Base-by-base conservation (phyloP, 2,797 vertebrate species). In the Esox masquinongy region DNA sequence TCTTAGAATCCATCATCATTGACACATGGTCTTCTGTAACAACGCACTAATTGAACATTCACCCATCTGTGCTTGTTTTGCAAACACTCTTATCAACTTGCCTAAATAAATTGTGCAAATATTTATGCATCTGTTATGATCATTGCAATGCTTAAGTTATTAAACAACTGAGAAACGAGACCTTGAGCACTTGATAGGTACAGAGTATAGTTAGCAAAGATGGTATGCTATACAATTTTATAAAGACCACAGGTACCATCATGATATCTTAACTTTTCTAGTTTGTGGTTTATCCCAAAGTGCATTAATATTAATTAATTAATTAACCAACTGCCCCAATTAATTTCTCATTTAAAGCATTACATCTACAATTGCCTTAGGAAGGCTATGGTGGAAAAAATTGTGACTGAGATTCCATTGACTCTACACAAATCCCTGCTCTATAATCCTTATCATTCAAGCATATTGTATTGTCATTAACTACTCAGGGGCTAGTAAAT, bases 381-480 rank as follows among this genome's bases (percentile, higher is more conserved):
- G 73, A 76, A 79, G 81, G 74, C 11, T 4, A 14, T 68, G 61
- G 68, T 75, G 69, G 69, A 69, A 74, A 68, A 86, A 77, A 74
- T 80, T 76, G 82, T 85, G 74, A 88, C 86, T 86, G 79, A 80
- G 83, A 87, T 81, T 80, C 70, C 75, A 82, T 79, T 82, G 85
- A 83, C 82, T 77, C 67, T 80, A 77, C 73, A 80, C 78, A 88
- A 90, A 86, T 85, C 85, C 83, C 86, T 36, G 67, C 77, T 72
- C 83, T 76, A 82, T 83, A 90, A 91, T 90, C 86, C 88, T 77
- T 80, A 86, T 84, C 88, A 91, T 90, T 88, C 84, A 79, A 74
- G 61, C 76, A 84, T 83, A 88, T 87, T 85, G 84, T 88, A 82
- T 90, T 85, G 87, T 88, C 89, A 86, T 93, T 91, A 90, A 81